These are phyloP conservation scores for Drosophila paranaensis DNA, from an alignment of 2,888 invertebrate species.

Conservation along the genomic window DNA sequence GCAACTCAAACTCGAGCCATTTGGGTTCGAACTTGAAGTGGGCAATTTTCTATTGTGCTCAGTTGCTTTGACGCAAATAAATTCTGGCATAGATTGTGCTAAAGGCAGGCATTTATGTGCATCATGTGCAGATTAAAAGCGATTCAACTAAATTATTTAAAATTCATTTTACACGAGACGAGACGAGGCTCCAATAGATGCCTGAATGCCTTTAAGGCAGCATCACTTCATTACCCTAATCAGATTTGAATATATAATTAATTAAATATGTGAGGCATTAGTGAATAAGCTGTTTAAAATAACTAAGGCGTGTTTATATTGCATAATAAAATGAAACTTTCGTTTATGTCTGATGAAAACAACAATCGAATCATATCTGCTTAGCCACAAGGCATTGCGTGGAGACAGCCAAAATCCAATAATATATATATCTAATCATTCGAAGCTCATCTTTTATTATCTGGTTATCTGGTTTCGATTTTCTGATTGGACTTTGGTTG, in stretches of 20 bases:
- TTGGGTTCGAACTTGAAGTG: conserved; percentile 43
- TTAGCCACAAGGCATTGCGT: not conserved
- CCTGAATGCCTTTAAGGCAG: not conserved
- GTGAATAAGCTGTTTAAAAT: not conserved
- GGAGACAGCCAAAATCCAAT: not conserved
- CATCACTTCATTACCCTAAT: not conserved
- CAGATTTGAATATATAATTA: not conserved
- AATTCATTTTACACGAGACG: not conserved
- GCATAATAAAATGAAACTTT: too few species aligned
- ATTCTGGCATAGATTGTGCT: conserved; percentile 11
- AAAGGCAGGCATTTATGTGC: conserved; percentile 8
- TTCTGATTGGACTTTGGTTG: not conserved
- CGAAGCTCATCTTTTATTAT: conserved; percentile 1
- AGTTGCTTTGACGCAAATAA: conserved; percentile 19
- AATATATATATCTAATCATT: not conserved
- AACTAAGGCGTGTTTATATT: not conserved
- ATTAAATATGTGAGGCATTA: not conserved
- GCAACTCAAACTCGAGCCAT: conserved; percentile 25
- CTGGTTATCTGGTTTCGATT: not conserved
- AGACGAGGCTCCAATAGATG: not conserved
- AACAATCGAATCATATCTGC: not conserved
- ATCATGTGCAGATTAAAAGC: conserved; percentile 35
- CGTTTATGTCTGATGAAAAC: too few species aligned
- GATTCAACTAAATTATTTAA: conserved; percentile 13
- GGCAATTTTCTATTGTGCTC: conserved; percentile 18